These are phyloP conservation scores for Magallana gigas DNA, from an alignment of 1,140 invertebrate species.

Conservation along the genomic window DNA sequence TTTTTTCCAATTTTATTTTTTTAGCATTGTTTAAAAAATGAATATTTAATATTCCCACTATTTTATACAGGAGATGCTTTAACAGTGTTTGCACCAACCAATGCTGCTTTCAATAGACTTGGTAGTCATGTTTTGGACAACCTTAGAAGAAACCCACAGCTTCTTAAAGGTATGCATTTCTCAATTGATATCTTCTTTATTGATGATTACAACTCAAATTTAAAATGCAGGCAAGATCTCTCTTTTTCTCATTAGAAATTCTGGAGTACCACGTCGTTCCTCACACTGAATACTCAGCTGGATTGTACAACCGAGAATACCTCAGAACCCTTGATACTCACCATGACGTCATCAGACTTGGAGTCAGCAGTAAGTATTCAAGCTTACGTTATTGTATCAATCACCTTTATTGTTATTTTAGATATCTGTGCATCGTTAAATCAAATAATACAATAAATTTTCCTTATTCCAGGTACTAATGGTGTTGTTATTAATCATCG, in stretches of 20 bases:
- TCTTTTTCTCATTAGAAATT: constrained; percentile 43
- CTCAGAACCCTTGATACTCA: constrained; percentile 50
- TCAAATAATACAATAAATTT: too few relatives aligned
- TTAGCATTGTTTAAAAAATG: too few relatives aligned
- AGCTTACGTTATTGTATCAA: background rate
- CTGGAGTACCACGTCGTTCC: constrained; percentile 59
- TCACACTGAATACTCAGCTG: constrained; percentile 56
- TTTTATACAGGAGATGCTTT: constrained; percentile 51
- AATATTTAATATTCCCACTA: too few relatives aligned
- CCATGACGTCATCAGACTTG: constrained; percentile 45
- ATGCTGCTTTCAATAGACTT: constrained; percentile 86
- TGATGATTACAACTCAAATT: too few relatives aligned
- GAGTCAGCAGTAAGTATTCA: background rate
- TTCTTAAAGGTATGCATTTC: background rate
- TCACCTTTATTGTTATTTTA: too few relatives aligned
- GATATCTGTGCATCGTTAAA: too few relatives aligned
- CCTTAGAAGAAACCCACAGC: background rate
- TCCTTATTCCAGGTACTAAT: background rate
- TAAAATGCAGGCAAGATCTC: too few relatives aligned
- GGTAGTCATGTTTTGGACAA: constrained; percentile 25
- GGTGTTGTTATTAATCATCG: constrained; percentile 81
- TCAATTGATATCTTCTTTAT: background rate
- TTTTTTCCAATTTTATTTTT: too few relatives aligned
- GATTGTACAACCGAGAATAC: constrained; percentile 56
- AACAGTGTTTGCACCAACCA: constrained; percentile 91